Base-by-base conservation (phyloP, 2,888 invertebrate genomes). In the Pyrochroa serraticornis region DNA sequence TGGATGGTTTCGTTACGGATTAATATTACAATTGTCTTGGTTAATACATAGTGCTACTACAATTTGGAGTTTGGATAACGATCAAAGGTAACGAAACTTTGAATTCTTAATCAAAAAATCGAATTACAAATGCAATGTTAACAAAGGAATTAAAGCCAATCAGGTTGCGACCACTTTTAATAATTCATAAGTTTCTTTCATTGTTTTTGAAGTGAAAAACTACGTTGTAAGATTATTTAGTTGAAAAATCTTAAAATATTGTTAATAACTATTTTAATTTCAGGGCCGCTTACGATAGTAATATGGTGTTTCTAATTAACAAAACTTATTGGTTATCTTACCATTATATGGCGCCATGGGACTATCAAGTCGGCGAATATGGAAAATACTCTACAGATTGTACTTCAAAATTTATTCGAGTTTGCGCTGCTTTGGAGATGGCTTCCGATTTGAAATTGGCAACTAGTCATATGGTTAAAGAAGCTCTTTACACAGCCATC, bases 311-410 rank as follows among this genome's bases (percentile, higher is more conserved):
- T 75, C 76, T 93, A 44, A 75, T 92, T 3, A 85, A 84, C 2
- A 90, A 89, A 75, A 87, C 87, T 1, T 88, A 88, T 73, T 93
- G 93, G 93, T 86, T 88, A 0, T 87, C 89, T 60, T 93, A 91
- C 72, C 93, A 93, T 72, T 92, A 93, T 68, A 72, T 91, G 13
- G 75, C 90, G 13, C 90, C 92, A 0, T 86, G 87, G 79, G 93
- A 93, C 71, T 93, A 91, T 78, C 90, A 91, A 71, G 87, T 86
- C n/a, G 89, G 90, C 6, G 93, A 93, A 77, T 93, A 84, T 64
- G 93, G 93, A 1, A 84, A 84, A 39, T 93, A 93, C 69, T 86
- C 86, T 79, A 77, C 78, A 0, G 92, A 89, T 3, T 87, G 84
- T 56, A 84, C 85, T 0, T 86, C 89, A 0, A 82, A 85, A 0